A percentile compares a stretch with the other conserved stretches of the same genome.
Evolutionary conservation across 1,140 invertebrate species (phyloP).

Genomic region (Littorina saxatilis): DNA sequence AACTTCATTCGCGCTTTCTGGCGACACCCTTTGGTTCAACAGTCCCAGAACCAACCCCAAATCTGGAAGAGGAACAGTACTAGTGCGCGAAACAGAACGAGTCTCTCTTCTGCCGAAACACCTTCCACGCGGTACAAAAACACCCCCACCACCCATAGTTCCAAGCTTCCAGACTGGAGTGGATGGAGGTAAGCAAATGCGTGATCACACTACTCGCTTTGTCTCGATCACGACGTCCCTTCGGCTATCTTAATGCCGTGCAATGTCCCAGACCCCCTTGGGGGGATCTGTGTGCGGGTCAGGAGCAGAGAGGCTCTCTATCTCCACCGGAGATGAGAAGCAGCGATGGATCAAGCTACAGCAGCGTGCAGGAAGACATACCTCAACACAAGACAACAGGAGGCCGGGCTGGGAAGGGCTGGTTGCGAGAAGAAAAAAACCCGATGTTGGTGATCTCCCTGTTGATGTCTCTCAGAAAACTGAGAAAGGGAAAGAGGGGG

Average conservation of each 20-base stretch:
- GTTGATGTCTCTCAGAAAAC: too few relatives aligned
- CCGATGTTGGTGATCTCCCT: too few relatives aligned
- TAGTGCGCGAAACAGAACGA: background rate
- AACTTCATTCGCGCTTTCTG: background rate
- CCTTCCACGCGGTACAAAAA: background rate
- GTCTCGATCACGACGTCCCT: background rate
- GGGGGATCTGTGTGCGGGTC: background rate
- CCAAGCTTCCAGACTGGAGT: too few relatives aligned
- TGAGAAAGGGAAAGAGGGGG: background rate
- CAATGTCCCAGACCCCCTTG: background rate
- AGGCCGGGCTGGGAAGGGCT: too few relatives aligned
- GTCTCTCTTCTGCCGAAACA: background rate
- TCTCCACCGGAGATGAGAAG: background rate
- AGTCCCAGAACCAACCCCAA: background rate
- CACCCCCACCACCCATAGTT: too few relatives aligned
- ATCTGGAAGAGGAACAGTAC: background rate
- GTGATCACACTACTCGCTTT: background rate
- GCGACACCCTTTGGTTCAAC: background rate
- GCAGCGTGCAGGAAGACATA: constrained; percentile 9
- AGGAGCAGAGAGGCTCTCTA: background rate
- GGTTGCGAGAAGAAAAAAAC: too few relatives aligned
- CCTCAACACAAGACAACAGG: background rate
- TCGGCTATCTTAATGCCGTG: background rate
- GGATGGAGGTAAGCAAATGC: background rate
- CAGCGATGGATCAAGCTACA: background rate